phyloP scores from a whole-genome alignment of 2,888 invertebrate species.

The Cheilosia grossa region DNA sequence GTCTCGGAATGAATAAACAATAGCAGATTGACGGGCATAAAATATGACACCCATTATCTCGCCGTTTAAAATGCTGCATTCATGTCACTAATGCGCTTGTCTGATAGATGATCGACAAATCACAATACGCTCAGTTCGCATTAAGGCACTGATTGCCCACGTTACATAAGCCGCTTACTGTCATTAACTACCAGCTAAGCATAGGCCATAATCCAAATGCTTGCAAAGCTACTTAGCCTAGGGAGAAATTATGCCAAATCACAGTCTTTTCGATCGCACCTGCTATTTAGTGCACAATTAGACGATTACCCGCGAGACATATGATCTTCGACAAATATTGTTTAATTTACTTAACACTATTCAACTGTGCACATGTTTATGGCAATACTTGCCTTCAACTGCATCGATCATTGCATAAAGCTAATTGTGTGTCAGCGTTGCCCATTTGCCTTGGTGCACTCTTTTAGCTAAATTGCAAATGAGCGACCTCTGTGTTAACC shows the following conservation, averaged over 20 bases:
- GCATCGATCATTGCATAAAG: slow-evolving; percentile 62
- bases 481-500: no score
- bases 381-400: slow-evolving; percentile 65
- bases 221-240: slow-evolving; percentile 7
- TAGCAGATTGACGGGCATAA: not conserved
- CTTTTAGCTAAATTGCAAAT: slow-evolving; percentile 34
- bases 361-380: slow-evolving; percentile 11
- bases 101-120: not conserved
- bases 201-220: not conserved
- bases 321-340: slow-evolving; percentile 22
- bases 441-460: slow-evolving; percentile 25
- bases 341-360: slow-evolving; percentile 43
- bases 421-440: slow-evolving; percentile 17
- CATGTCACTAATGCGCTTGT: slow-evolving; percentile 7
- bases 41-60: slow-evolving; percentile 5
- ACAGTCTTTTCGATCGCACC: slow-evolving; percentile 13
- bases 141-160: not conserved
- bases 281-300: slow-evolving; percentile 8
- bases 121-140: no score
- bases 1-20: not conserved
- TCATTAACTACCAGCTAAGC: slow-evolving; percentile 8
- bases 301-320: slow-evolving; percentile 21
- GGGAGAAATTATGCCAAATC: slow-evolving; percentile 43
- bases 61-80: not conserved
- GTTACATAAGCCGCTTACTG: slow-evolving; percentile 20